A percentile compares a stretch with the other conserved stretches of the same genome.
phyloP scores from a whole-genome alignment of 2,797 vertebrate genomes.

The Florisuga fusca region DNA sequence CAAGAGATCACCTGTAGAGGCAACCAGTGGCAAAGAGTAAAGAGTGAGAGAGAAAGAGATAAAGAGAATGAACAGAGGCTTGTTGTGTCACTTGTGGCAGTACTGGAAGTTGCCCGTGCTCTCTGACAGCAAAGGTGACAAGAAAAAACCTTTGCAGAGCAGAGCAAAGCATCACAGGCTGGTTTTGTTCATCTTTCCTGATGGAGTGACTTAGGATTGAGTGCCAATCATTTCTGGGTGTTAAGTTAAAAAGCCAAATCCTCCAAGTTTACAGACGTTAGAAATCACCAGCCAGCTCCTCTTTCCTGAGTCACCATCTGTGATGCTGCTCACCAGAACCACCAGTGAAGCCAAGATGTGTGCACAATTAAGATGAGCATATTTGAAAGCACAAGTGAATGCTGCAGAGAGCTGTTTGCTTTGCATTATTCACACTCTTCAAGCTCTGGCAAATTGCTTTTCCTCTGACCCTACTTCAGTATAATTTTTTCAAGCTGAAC shows the following conservation, averaged over 20 bases:
- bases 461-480: not conserved
- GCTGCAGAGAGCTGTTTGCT: slow-evolving; percentile 19
- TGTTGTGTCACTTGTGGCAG: fast-evolving
- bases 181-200: not conserved
- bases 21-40: not conserved
- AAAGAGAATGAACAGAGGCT: not conserved
- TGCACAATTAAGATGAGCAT: not conserved
- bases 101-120: slow-evolving; percentile 34
- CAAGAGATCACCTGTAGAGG: not conserved
- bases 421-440: slow-evolving; percentile 39
- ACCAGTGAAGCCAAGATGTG: not conserved
- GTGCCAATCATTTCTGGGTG: not conserved
- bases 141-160: not conserved
- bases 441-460: slow-evolving; percentile 29
- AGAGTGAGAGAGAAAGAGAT: not conserved
- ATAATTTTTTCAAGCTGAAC: slow-evolving; percentile 64
- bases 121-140: slow-evolving; percentile 33
- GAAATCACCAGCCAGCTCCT: not conserved
- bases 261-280: not conserved
- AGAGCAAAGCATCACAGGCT: not conserved
- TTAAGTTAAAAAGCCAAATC: not conserved
- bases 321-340: not conserved
- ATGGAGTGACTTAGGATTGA: not conserved
- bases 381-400: not conserved
- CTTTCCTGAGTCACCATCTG: not conserved